Conservation (phyloP, 2,888 invertebrate species). For the Cephus nigrinus region DNA sequence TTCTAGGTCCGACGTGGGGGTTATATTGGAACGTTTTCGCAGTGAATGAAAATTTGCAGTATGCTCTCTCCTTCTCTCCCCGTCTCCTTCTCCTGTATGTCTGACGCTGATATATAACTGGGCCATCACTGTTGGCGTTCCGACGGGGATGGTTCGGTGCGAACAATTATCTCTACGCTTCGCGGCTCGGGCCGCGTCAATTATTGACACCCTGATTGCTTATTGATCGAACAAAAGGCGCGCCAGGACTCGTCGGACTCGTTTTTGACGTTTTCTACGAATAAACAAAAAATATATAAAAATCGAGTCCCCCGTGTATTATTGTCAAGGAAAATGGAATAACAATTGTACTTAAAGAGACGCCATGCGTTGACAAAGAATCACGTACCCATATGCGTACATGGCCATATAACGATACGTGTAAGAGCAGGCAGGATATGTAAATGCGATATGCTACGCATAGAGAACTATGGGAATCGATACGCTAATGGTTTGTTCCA, state of each 20-base stretch:
- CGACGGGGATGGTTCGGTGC: neutral
- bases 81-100: neutral
- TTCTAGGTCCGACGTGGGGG: neutral
- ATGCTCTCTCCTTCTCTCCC: neutral
- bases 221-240: constrained; percentile 23
- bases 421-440: neutral
- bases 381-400: neutral
- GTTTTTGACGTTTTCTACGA: neutral
- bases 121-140: neutral
- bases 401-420: neutral
- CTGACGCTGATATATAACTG: neutral
- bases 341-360: neutral
- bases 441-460: neutral
- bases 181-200: constrained; percentile 19
- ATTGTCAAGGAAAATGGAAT: neutral
- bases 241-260: neutral
- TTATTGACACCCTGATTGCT: constrained; percentile 35
- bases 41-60: neutral
- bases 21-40: neutral
- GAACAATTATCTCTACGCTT: constrained; percentile 4
- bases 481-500: neutral
- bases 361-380: neutral
- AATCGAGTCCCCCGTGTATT: neutral
- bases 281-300: neutral
- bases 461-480: neutral